These are phyloP conservation scores for Marisa cornuarietis DNA, from an alignment of 1,140 invertebrate species.

Conservation along the genomic window DNA sequence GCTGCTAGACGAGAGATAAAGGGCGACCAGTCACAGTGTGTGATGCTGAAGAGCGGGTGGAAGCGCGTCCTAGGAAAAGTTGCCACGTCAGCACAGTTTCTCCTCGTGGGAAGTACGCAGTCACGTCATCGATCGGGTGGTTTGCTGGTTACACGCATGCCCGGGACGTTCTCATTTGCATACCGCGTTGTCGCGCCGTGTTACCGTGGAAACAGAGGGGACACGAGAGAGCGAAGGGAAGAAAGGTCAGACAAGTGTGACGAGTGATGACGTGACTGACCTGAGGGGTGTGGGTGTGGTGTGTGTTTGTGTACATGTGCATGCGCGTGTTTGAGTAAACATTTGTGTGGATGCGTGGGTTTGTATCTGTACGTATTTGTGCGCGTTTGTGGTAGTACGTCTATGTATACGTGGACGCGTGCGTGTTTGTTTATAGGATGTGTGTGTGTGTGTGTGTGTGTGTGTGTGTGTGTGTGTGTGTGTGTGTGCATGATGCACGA, in stretches of 20 bases:
- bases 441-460: background rate
- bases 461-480: background rate
- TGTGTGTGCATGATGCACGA: background rate
- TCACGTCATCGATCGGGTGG: too few relatives aligned
- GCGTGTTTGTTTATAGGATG: background rate
- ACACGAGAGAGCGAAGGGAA: background rate
- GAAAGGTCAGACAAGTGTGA: background rate
- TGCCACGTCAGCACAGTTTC: too few relatives aligned
- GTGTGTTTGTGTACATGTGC: background rate
- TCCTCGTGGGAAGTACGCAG: too few relatives aligned
- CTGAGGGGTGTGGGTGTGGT: too few relatives aligned
- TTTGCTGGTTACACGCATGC: too few relatives aligned
- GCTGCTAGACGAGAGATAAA: too few relatives aligned
- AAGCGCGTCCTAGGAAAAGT: too few relatives aligned
- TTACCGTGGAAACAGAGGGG: background rate
- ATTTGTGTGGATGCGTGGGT: slow-evolving; percentile 6
- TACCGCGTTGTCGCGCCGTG: too few relatives aligned
- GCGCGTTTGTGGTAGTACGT: background rate
- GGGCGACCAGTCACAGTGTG: too few relatives aligned
- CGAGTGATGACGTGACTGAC: too few relatives aligned
- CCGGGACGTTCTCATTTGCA: too few relatives aligned
- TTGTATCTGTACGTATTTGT: slow-evolving; percentile 19
- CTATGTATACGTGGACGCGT: background rate
- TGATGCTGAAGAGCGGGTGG: too few relatives aligned
- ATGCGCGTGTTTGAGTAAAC: background rate